These are phyloP conservation scores for Silvanus unidentatus DNA, from an alignment of 2,888 invertebrate species.

Conservation along the genomic window DNA sequence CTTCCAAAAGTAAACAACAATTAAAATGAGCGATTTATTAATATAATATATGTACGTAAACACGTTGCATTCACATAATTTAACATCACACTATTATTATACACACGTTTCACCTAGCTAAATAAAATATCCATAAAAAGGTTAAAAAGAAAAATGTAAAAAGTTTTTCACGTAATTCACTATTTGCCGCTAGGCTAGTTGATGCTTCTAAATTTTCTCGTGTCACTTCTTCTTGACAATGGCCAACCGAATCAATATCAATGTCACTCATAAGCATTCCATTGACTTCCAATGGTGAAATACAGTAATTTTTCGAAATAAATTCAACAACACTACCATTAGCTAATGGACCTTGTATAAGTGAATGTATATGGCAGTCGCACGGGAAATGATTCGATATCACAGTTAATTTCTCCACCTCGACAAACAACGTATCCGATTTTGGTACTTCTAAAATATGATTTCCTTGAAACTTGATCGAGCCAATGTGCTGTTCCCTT, in stretches of 20 bases:
- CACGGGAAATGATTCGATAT: constrained; percentile 80
- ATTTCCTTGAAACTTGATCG: constrained; percentile 72
- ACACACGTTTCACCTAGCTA: constrained; percentile 25
- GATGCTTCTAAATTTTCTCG: constrained; percentile 59
- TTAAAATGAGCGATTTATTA: too few species aligned
- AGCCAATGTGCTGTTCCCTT: constrained; percentile 64
- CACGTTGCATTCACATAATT: too few species aligned
- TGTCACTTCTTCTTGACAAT: constrained; percentile 63
- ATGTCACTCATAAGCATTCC: constrained; percentile 67
- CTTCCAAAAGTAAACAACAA: too few species aligned
- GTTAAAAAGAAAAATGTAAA: background rate
- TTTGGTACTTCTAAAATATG: constrained; percentile 74
- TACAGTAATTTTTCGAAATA: constrained; percentile 73
- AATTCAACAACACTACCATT: constrained; percentile 63
- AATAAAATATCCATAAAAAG: constrained; percentile 9
- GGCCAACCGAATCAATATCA: constrained; percentile 59
- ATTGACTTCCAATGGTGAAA: constrained; percentile 77
- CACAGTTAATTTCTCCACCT: constrained; percentile 67
- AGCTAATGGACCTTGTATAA: constrained; percentile 69
- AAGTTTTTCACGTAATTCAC: constrained; percentile 2
- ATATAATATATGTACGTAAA: too few species aligned
- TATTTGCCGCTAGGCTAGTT: constrained; percentile 12
- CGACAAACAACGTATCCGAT: constrained; percentile 60
- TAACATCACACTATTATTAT: too few species aligned
- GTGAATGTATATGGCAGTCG: constrained; percentile 75